Percentiles rank a stretch among this genome's conserved stretches.
Evolutionary conservation across 2,888 invertebrate species (phyloP).

Genomic region (Apamea epomidion): DNA sequence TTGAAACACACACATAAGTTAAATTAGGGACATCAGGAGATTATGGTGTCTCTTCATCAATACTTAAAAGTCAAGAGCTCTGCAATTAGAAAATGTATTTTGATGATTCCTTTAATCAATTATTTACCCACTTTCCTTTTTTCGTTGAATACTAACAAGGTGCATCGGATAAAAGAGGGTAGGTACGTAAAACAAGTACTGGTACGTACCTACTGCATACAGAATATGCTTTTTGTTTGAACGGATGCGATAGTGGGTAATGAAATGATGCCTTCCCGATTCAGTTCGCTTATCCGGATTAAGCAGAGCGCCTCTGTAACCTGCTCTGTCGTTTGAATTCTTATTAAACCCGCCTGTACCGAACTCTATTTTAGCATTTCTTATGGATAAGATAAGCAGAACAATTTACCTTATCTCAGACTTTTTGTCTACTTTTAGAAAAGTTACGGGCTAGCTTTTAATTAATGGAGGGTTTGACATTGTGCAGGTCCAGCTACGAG

Average conservation of each 20-base stretch:
- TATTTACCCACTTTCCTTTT: background rate
- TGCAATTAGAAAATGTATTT: background rate
- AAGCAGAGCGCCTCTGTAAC: conserved; percentile 82
- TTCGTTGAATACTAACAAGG: conserved; percentile 48
- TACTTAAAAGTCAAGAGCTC: background rate
- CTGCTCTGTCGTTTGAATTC: conserved; percentile 80
- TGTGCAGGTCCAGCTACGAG: background rate
- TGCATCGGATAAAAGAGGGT: conserved; percentile 52
- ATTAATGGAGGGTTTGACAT: conserved; percentile 21
- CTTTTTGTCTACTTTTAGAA: conserved; percentile 54
- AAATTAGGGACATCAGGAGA: background rate
- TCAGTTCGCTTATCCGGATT: conserved; percentile 81
- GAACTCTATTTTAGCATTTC: conserved; percentile 70
- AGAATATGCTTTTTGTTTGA: conserved; percentile 77
- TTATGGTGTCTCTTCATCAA: background rate
- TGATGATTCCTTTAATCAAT: background rate
- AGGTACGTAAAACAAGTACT: conserved; percentile 49
- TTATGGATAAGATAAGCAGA: conserved; percentile 77
- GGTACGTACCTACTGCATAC: conserved; percentile 61
- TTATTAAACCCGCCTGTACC: conserved; percentile 73
- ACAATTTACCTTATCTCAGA: conserved; percentile 77
- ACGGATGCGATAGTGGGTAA: conserved; percentile 79
- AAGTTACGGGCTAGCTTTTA: conserved; percentile 19
- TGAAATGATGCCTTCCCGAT: conserved; percentile 81
- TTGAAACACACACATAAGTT: background rate